Evolutionary conservation across 2,888 invertebrate genomes (phyloP).

Genomic region (Agriopis marginaria): DNA sequence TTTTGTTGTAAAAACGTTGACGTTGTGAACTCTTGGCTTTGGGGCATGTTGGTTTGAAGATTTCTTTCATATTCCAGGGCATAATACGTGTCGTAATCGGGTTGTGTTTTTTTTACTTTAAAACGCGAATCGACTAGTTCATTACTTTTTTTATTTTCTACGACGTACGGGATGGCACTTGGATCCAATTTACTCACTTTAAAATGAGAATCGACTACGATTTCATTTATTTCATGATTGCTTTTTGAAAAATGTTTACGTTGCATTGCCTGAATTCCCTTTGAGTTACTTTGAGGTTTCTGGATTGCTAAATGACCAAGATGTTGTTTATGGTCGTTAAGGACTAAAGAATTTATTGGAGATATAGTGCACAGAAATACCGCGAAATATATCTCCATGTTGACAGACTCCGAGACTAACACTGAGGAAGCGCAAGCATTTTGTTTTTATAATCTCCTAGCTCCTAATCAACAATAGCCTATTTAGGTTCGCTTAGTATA

Average conservation of each 20-base stretch:
- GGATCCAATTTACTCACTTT: slow-evolving; percentile 53
- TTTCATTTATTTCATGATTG: slow-evolving; percentile 53
- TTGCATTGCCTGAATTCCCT: slow-evolving; percentile 46
- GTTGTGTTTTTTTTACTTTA: neutral
- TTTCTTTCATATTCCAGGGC: neutral
- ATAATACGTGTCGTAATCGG: neutral
- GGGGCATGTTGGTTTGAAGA: no score
- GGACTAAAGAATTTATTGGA: slow-evolving; percentile 55
- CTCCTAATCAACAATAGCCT: slow-evolving; percentile 43
- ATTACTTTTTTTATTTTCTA: slow-evolving; percentile 21
- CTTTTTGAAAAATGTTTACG: slow-evolving; percentile 56
- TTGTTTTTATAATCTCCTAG: slow-evolving; percentile 59
- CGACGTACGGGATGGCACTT: neutral
- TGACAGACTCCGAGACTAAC: slow-evolving; percentile 35
- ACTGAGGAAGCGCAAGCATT: slow-evolving; percentile 22
- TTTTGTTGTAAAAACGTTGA: neutral
- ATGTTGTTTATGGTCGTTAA: slow-evolving; percentile 59
- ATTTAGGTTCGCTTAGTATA: slow-evolving; percentile 47
- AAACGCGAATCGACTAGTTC: slow-evolving; percentile 18
- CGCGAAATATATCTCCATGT: slow-evolving; percentile 56
- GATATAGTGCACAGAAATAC: slow-evolving; percentile 46
- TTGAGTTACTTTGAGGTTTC: slow-evolving; percentile 48
- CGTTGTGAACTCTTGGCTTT: neutral
- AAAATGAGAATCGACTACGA: slow-evolving; percentile 62
- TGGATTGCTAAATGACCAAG: slow-evolving; percentile 56